Evolutionary conservation across 2,888 invertebrate species (phyloP).

Genomic region (Eudemis profundana): DNA sequence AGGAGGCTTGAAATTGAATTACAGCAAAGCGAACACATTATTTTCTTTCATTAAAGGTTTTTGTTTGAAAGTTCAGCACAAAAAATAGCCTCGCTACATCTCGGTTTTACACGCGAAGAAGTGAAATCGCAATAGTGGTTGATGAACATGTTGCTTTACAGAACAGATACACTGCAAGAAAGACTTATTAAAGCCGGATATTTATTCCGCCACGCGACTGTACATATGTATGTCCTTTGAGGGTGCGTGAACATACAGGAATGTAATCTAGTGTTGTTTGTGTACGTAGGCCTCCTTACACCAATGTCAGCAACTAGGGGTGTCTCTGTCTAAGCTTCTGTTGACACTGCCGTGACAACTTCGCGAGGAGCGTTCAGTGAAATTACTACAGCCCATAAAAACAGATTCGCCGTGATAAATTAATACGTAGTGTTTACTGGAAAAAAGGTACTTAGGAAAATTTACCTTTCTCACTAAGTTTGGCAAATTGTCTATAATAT

Average conservation of each 20-base stretch:
- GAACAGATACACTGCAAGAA: background rate
- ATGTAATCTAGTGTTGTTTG: constrained; percentile 42
- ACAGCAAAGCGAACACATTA: no score
- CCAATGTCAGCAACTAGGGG: background rate
- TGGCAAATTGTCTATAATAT: no score
- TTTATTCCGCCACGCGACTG: constrained; percentile 47
- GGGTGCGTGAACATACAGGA: constrained; percentile 53
- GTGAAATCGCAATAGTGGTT: no score
- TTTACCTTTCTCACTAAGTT: no score
- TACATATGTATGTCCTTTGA: constrained; percentile 58
- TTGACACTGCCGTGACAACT: constrained; percentile 4
- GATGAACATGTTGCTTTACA: background rate
- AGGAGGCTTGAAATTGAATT: no score
- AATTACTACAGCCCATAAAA: background rate
- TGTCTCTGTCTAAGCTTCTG: constrained; percentile 1
- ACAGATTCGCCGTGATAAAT: background rate
- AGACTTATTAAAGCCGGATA: constrained; percentile 53
- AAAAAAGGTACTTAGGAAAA: no score
- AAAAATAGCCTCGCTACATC: no score
- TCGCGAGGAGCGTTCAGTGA: background rate
- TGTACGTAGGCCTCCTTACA: constrained; percentile 33
- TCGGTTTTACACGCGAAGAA: no score
- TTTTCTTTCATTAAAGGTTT: no score
- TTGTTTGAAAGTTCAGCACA: no score
- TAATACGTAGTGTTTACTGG: background rate